A percentile compares a stretch with the other conserved stretches of the same genome.
Conservation (phyloP, 1,140 invertebrate genomes). For the Tetraneura akinire region DNA sequence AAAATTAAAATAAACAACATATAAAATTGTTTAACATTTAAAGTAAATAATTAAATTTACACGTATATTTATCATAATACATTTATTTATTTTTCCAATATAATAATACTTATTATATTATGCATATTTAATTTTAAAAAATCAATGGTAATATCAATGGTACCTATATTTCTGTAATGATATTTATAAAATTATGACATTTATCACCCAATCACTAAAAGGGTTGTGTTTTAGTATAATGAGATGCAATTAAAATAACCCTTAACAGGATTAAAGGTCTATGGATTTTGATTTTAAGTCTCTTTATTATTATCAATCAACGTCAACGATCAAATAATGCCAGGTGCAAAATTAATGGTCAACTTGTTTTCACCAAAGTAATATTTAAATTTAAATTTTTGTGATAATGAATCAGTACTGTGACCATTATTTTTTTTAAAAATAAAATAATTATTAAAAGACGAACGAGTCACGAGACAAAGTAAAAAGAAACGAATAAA, state of each 20-base stretch:
- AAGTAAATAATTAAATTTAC: background rate
- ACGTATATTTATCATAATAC: too few species aligned
- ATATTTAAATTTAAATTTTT: background rate
- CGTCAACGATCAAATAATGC: background rate
- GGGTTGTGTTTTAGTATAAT: background rate
- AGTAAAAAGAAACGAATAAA: background rate
- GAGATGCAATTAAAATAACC: background rate
- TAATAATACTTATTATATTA: too few species aligned
- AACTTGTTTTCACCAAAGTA: background rate
- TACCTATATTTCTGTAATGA: too few species aligned
- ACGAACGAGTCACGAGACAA: background rate
- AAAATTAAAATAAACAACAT: background rate
- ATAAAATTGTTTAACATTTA: background rate
- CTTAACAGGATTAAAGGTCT: background rate
- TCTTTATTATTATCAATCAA: background rate
- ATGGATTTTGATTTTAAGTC: constrained; percentile 24
- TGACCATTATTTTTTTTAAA: too few species aligned
- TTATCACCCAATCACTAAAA: background rate
- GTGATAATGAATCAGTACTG: too few species aligned
- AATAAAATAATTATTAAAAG: background rate
- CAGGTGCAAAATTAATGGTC: constrained; percentile 21
- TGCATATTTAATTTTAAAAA: too few species aligned
- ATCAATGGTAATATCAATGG: too few species aligned
- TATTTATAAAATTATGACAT: constrained; percentile 3
- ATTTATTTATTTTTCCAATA: too few species aligned